Conservation (phyloP, 2,888 invertebrate species). For the Brachyopa scutellaris region DNA sequence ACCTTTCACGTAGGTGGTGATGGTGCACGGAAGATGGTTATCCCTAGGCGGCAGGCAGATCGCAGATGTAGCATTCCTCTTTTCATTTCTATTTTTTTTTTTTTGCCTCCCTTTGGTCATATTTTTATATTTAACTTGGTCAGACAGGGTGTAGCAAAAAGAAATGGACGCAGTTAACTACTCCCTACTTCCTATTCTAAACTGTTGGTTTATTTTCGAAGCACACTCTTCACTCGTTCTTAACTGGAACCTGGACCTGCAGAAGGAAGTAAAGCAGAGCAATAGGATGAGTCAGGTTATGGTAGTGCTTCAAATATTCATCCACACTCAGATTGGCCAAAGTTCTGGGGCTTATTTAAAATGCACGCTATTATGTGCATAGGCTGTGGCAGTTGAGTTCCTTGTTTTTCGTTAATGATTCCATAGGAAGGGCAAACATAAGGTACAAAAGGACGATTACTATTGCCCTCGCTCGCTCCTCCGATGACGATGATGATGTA, state of each 20-base stretch:
- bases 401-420: slow-evolving; percentile 67
- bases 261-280: slow-evolving; percentile 16
- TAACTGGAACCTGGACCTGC: slow-evolving; percentile 13
- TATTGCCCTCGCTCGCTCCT: slow-evolving; percentile 7
- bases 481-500: slow-evolving; percentile 48
- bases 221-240: slow-evolving; percentile 26
- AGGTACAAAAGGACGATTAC: slow-evolving; percentile 58
- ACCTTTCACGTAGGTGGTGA: slow-evolving; percentile 27
- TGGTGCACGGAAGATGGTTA: slow-evolving; percentile 15
- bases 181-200: too few species aligned
- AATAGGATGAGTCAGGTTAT: slow-evolving; percentile 64
- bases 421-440: slow-evolving; percentile 52
- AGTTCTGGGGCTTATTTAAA: slow-evolving; percentile 64
- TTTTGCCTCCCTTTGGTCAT: slow-evolving; percentile 10
- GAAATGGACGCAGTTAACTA: not conserved
- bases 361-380: slow-evolving; percentile 63
- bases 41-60: slow-evolving; percentile 37
- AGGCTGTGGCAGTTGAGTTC: slow-evolving; percentile 48
- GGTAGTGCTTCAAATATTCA: slow-evolving; percentile 65
- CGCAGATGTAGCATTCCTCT: slow-evolving; percentile 29
- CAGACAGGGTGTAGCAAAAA: slow-evolving; percentile 33
- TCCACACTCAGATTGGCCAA: slow-evolving; percentile 58
- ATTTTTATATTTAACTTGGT: slow-evolving; percentile 36
- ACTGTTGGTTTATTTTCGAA: slow-evolving; percentile 32
- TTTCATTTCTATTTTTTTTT: slow-evolving; percentile 17